Evolutionary conservation across 37 sponge, comb jelly and placozoan genomes (phyloP).

Genomic region (Petrosia ficiformis): DNA sequence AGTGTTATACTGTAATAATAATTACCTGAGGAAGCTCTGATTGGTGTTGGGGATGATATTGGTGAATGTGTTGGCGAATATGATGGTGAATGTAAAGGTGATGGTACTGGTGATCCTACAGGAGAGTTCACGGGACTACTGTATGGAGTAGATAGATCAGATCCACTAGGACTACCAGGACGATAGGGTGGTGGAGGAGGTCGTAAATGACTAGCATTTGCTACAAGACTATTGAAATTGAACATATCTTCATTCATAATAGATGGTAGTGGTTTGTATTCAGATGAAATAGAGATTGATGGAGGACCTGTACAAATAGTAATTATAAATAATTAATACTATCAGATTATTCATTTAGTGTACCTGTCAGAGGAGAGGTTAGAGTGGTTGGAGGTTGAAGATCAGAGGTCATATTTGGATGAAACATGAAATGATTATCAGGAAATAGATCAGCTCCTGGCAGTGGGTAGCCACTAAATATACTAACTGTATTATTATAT

Average conservation of each 20-base stretch:
- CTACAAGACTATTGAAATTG: neutral
- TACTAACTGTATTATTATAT: neutral
- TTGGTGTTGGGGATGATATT: constrained; percentile 31
- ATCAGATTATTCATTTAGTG: neutral
- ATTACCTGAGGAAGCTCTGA: constrained; percentile 19
- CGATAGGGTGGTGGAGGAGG: constrained; percentile 22
- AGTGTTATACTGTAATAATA: neutral
- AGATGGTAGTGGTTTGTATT: constrained; percentile 23
- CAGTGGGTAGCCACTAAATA: neutral
- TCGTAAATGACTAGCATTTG: constrained; percentile 9
- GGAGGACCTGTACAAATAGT: neutral
- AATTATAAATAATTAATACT: too few species aligned
- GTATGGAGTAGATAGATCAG: constrained; percentile 37
- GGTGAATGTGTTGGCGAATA: constrained; percentile 46
- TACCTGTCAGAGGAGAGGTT: neutral
- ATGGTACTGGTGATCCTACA: constrained; percentile 50
- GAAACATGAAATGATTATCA: neutral
- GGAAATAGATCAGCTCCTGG: neutral
- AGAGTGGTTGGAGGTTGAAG: too few species aligned
- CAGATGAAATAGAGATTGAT: constrained; percentile 29
- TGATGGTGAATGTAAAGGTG: constrained; percentile 51
- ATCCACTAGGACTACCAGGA: constrained; percentile 36
- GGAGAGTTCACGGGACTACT: constrained; percentile 40
- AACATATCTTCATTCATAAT: constrained; percentile 11
- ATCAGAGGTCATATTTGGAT: neutral